These are phyloP conservation scores for Petroica traversi DNA, from an alignment of 2,113 vertebrate genomes.

Conservation along the genomic window DNA sequence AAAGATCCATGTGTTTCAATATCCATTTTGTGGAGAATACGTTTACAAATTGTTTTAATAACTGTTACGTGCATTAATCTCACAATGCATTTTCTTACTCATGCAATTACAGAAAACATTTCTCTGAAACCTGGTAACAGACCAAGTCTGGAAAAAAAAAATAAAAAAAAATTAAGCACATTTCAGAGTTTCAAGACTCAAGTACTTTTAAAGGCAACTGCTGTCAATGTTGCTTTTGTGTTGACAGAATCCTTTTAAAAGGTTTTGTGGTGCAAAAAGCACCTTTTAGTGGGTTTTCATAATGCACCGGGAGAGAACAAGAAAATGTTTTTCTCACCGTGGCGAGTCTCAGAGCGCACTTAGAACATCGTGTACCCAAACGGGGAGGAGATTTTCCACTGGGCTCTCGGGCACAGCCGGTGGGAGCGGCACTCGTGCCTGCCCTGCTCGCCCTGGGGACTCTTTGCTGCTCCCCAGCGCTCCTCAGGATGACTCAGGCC, in stretches of 20 bases:
- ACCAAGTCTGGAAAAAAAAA: background rate
- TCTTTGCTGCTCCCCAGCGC: background rate
- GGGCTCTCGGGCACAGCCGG: background rate
- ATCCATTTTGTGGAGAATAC: background rate
- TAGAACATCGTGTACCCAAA: background rate
- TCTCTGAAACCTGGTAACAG: background rate
- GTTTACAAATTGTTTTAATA: constrained; percentile 15
- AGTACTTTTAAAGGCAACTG: constrained; percentile 9
- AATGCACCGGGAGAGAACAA: constrained; percentile 42
- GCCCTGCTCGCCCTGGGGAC: background rate
- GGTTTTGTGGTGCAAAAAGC: constrained; percentile 62
- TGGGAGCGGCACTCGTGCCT: background rate
- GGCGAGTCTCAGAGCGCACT: background rate
- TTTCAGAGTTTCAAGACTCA: constrained; percentile 1
- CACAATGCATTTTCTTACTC: background rate
- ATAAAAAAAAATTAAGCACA: background rate
- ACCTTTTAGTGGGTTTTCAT: constrained; percentile 63
- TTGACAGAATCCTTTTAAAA: constrained; percentile 58
- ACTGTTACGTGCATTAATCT: background rate
- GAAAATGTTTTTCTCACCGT: constrained; percentile 54
- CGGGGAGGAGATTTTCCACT: background rate
- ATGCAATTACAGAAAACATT: background rate
- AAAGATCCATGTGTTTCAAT: background rate
- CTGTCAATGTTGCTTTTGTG: constrained; percentile 24
- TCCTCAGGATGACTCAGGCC: background rate